Base-by-base conservation (phyloP, 2,113 vertebrate genomes). In the Microcebus tavaratra region DNA sequence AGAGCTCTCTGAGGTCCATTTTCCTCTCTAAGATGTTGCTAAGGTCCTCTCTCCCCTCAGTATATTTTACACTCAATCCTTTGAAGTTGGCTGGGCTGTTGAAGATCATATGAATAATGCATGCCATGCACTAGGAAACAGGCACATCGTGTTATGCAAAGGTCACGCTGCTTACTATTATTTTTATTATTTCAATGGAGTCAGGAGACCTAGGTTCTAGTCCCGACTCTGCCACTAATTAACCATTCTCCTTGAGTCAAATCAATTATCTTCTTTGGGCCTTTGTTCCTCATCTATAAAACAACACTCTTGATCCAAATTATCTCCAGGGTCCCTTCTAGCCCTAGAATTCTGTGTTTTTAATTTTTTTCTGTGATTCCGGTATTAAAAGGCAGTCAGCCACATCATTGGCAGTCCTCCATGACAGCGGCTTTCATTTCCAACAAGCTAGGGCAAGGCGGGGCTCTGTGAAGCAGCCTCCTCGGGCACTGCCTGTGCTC, bases 311-410 rank as follows among this genome's bases (percentile, higher is more conserved):
- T 93, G 86, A 94, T 96, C 94, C 82, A 92, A 25, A 68, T 83
- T 25, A 73, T 89, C 93, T 97, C 80, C 5, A 61, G 86, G 63
- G 82, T 83, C 87, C 39, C 34, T 95, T 80, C 57, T 61, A 76
- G 88, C 45, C 86, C 31, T 34, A 90, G 75, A 95, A 90, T 91
- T 94, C 34, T 89, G 73, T 91, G 73, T 59, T 93, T 97, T 96
- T 97, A 89, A 97, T 97, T 94, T 95, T 95, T 96, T 95, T 85
- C 73, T 97, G 21, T 50, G 84, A 90, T 94, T 83, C 68, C 92
- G 15, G 93, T 93, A 96, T 95, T 95, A 86, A 94, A 95, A 98
- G 55, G 23, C 93, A 94, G 72, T 50, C 97, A 96, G 70, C 79
- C 57, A 83, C 57, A 45, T 90, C 20, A 0, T 11, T 9, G 7